Evolutionary conservation across 2,888 invertebrate species (phyloP).

Genomic region (Sinodicranocentrus sp.): DNA sequence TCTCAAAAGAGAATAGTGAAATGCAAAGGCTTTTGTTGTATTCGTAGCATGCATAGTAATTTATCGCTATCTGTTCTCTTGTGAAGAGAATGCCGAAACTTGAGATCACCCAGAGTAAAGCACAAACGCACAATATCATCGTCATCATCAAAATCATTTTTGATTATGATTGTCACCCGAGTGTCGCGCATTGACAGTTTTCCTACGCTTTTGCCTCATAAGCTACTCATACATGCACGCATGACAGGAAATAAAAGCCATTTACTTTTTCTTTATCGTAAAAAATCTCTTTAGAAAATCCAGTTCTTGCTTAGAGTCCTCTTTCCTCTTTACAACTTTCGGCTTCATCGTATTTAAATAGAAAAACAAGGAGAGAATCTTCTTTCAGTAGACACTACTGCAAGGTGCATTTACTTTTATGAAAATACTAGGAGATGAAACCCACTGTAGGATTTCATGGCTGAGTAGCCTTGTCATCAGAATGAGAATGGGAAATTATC

Average conservation of each 20-base stretch:
- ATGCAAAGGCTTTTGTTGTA: background rate
- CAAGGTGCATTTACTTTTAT: background rate
- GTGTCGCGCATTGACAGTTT: slow-evolving; percentile 39
- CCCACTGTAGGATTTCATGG: background rate
- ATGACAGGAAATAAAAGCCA: background rate
- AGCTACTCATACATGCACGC: background rate
- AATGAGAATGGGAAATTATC: background rate
- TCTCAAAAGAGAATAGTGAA: background rate
- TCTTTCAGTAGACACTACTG: background rate
- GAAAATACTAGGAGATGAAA: background rate
- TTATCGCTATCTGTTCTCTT: background rate
- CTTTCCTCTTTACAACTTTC: background rate
- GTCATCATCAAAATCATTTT: slow-evolving; percentile 32
- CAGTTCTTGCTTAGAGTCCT: background rate
- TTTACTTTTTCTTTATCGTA: background rate
- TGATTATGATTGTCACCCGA: slow-evolving; percentile 43
- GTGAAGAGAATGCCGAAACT: slow-evolving; percentile 13
- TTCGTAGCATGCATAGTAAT: background rate
- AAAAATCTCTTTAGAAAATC: slow-evolving; percentile 16
- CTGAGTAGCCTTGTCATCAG: slow-evolving; percentile 31
- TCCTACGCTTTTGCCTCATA: background rate
- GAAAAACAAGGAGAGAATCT: background rate
- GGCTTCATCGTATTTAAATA: background rate
- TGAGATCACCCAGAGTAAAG: slow-evolving; percentile 12
- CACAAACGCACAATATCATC: background rate